Evolutionary conservation across 2,113 vertebrate genomes (phyloP).

Genomic region (Chitala chitala): DNA sequence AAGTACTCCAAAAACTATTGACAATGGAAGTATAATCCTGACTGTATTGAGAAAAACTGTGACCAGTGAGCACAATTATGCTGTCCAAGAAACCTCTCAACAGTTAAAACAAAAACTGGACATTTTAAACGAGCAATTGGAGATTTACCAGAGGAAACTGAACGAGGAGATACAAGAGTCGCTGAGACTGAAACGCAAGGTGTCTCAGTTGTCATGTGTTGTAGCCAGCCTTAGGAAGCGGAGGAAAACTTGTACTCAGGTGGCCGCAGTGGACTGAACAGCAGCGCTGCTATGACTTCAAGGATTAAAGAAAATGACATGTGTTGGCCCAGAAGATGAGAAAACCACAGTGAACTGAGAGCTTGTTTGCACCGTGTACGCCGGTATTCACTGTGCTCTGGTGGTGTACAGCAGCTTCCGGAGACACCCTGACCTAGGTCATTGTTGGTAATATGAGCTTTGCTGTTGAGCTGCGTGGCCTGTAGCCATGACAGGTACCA

Average conservation of each 20-base stretch:
- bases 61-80: constrained; percentile 3
- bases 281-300: not conserved
- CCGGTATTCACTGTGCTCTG: too few relatives aligned
- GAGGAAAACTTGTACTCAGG: not conserved
- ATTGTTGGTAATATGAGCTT: too few relatives aligned
- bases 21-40: not conserved
- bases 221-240: not conserved
- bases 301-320: too few relatives aligned
- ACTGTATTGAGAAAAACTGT: not conserved
- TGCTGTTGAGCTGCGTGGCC: too few relatives aligned
- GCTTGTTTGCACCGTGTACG: too few relatives aligned
- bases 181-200: not conserved
- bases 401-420: too few relatives aligned
- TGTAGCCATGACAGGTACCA: too few relatives aligned
- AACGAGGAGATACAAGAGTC: not conserved
- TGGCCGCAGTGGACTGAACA: not conserved
- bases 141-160: constrained; percentile 8
- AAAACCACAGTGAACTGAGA: too few relatives aligned
- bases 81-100: not conserved
- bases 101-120: constrained; percentile 8
- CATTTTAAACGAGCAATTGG: constrained; percentile 5
- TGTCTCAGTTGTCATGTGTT: not conserved
- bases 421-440: too few relatives aligned
- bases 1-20: not conserved
- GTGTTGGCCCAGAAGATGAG: too few relatives aligned